Conservation (phyloP, 2,113 vertebrate genomes). For the Cephalopterus ornatus region DNA sequence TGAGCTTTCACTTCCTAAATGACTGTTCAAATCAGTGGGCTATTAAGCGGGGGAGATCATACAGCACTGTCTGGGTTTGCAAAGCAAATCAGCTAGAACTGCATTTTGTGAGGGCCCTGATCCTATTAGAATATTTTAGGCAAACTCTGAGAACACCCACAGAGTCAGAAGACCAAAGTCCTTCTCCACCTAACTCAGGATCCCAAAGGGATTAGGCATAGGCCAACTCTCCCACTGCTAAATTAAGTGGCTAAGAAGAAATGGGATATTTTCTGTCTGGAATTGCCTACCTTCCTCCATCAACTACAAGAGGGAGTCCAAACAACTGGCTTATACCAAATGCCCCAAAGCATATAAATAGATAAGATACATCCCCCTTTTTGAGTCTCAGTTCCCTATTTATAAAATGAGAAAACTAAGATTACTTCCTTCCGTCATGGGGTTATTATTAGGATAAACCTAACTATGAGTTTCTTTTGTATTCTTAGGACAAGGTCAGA, state of each 20-base stretch:
- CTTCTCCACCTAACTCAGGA: background rate
- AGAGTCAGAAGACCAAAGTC: background rate
- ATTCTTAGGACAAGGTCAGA: background rate
- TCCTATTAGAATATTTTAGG: conserved; percentile 38
- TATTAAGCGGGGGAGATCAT: conserved; percentile 11
- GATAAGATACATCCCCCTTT: background rate
- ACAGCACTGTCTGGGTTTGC: conserved; percentile 15
- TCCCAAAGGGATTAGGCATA: background rate
- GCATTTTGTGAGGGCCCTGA: background rate
- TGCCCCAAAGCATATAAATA: background rate
- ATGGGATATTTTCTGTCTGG: background rate
- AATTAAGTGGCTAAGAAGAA: background rate
- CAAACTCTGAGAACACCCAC: conserved; percentile 20
- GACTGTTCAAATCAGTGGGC: conserved; percentile 32
- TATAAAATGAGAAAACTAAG: background rate
- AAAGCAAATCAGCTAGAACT: conserved; percentile 38
- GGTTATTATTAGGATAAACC: background rate
- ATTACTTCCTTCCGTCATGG: background rate
- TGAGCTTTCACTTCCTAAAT: conserved; percentile 51
- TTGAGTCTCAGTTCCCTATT: background rate
- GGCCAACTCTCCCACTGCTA: background rate
- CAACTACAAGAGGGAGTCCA: background rate
- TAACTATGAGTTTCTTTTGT: background rate
- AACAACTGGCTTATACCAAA: background rate
- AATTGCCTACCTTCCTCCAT: conserved; percentile 1